phyloP scores from a whole-genome alignment of 2,888 invertebrate genomes.

The Clepsis dumicolana region DNA sequence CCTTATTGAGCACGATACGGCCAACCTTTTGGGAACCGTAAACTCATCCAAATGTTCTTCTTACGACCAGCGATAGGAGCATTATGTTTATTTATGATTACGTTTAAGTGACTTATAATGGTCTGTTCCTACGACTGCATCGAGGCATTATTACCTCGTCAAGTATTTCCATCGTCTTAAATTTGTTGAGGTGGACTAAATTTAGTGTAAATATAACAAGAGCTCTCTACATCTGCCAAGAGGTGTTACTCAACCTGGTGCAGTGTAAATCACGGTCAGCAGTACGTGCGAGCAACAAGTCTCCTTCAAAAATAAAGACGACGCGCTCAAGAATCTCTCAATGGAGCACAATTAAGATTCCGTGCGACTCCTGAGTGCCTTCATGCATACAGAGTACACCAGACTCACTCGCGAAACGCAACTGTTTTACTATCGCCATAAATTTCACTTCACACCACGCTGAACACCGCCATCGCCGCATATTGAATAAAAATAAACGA shows the following conservation, averaged over 20 bases:
- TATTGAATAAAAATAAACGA: constrained; percentile 71
- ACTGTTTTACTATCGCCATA: constrained; percentile 72
- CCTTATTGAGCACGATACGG: constrained; percentile 14
- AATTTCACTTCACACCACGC: constrained; percentile 74
- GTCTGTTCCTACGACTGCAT: constrained; percentile 13
- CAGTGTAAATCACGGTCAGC: constrained; percentile 62
- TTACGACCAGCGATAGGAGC: constrained; percentile 48
- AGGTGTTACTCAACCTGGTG: constrained; percentile 51
- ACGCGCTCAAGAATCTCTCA: constrained; percentile 71
- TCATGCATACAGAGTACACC: constrained; percentile 67
- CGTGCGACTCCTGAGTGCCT: constrained; percentile 64
- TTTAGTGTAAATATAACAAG: constrained; percentile 58
- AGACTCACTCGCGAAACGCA: constrained; percentile 61
- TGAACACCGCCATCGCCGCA: constrained; percentile 57
- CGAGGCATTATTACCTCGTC: neutral
- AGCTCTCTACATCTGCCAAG: constrained; percentile 56
- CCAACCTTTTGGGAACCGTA: constrained; percentile 10
- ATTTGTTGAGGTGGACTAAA: constrained; percentile 2
- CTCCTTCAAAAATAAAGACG: constrained; percentile 75
- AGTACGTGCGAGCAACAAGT: constrained; percentile 71
- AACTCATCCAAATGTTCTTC: constrained; percentile 42
- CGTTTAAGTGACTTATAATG: constrained; percentile 14
- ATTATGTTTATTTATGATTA: constrained; percentile 14
- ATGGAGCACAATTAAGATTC: constrained; percentile 83
- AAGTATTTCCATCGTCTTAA: constrained; percentile 20